Percentiles rank a stretch among this genome's conserved stretches.
phyloP scores from a whole-genome alignment of 2,797 vertebrate genomes.

The Molossus molossus region DNA sequence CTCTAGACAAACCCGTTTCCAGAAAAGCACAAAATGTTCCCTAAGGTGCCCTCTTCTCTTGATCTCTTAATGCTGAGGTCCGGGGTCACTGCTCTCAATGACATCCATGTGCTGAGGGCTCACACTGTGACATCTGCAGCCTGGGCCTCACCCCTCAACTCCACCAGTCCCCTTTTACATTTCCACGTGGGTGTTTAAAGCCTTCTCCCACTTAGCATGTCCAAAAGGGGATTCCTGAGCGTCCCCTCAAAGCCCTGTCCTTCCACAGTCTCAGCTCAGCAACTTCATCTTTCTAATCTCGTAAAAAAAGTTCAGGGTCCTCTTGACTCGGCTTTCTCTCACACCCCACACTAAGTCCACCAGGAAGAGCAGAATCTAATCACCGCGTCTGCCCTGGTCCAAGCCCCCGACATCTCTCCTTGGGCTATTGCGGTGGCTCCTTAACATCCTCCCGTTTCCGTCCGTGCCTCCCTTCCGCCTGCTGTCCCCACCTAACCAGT shows the following conservation, averaged over 20 bases:
- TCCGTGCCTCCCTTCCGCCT: background rate
- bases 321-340: background rate
- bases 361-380: too few relatives aligned
- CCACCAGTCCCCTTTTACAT: background rate
- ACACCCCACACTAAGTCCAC: background rate
- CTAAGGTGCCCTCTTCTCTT: background rate
- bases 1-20: background rate
- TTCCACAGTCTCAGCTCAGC: background rate
- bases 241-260: fast-evolving
- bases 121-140: background rate
- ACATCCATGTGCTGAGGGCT: background rate
- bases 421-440: fast-evolving
- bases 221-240: background rate
- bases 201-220: background rate
- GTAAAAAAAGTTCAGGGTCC: background rate
- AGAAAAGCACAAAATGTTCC: background rate
- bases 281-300: background rate
- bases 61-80: background rate
- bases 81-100: background rate
- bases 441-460: background rate
- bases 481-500: background rate
- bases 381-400: background rate
- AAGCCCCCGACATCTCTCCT: background rate
- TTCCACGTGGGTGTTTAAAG: background rate
- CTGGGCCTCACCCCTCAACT: background rate